Evolutionary conservation across 2,113 vertebrate genomes (phyloP).

Genomic region (Lates calcarifer): DNA sequence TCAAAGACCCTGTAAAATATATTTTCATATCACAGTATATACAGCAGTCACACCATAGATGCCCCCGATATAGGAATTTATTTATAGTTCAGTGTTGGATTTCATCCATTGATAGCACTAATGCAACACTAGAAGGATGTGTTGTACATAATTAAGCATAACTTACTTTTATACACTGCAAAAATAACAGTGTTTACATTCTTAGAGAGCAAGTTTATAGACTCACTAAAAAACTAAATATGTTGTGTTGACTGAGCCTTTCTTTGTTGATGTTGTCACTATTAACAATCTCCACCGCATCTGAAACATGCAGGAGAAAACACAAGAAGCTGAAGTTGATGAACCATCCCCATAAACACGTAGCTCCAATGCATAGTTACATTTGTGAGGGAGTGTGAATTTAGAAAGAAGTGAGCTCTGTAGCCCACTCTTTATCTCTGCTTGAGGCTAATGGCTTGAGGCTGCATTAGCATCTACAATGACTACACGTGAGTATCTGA

Average conservation of each 20-base stretch:
- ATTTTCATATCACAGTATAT: background rate
- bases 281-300: background rate
- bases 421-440: background rate
- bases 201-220: background rate
- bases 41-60: background rate
- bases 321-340: background rate
- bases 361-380: background rate
- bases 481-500: background rate
- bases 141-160: background rate
- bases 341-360: background rate
- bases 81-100: conserved; percentile 1
- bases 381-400: background rate
- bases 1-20: background rate
- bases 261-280: background rate
- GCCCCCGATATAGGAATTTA: background rate
- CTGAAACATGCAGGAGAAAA: background rate
- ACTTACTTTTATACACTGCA: background rate
- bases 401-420: background rate
- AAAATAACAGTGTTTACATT: background rate
- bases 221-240: background rate
- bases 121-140: background rate
- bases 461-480: background rate
- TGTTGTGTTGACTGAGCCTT: background rate
- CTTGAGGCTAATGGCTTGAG: background rate
- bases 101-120: background rate